Evolutionary conservation across 2,797 vertebrate genomes (phyloP), one percentile per base, ranked within the genome.

Genomic region (Micrastur ruficollis): DNA sequence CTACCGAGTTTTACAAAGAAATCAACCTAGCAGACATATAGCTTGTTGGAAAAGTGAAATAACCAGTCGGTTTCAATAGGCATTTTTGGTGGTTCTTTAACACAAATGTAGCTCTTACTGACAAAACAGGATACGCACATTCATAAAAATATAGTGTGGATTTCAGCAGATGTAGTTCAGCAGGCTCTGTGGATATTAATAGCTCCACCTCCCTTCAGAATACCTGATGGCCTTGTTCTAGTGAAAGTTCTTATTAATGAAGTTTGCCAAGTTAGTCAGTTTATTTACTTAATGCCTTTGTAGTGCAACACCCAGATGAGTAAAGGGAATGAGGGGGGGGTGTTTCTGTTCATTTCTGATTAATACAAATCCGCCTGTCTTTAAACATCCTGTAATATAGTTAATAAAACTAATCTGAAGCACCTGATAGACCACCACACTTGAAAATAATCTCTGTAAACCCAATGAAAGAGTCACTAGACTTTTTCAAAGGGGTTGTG

Each of bases 391-490:
- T 14, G 9, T 38, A 50, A 59, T 47, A 47, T 1, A 58, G 38
- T 32, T 36, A 66, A 34, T 62, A 73, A 61, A 88, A 68, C 34
- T 42, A 14, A 14, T 14, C 53, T n/a, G 31, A 86, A 81, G 40
- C 21, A 72, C 11, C 17, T 36, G 16, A 68, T 0, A 78, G 32
- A 59, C 61, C 34, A 79, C 9, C 23, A 40, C 27, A 38, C 40
- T 63, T 79, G 15, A 74, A 89, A 87, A 82, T 74, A 34, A 74
- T n/a, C 8, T 78, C 32, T 67, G 46, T 59, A 88, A 89, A 83
- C n/a, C 19, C 2, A 76, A 34, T 23, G 26, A 63, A 90, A 36
- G 40, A 71, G 9, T 46, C 36, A 73, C 36, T 25, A 71, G 58
- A 47, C 26, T 68, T 90, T 59, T 66, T 1, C 16, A 12, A 87